These are phyloP conservation scores for Acronicta psi DNA, from an alignment of 2,888 invertebrate genomes.

Conservation along the genomic window DNA sequence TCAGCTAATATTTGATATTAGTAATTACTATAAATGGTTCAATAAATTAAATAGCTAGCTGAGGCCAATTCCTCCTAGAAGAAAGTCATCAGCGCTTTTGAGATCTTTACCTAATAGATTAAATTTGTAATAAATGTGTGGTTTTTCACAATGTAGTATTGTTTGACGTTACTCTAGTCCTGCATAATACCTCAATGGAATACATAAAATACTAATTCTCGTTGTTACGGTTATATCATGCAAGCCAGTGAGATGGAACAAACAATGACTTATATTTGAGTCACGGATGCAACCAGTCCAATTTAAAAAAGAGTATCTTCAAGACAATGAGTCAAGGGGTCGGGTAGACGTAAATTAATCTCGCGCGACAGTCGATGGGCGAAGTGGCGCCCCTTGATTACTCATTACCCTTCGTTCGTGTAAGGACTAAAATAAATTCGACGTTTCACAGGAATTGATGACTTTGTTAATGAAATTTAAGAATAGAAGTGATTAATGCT, in stretches of 20 bases:
- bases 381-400: conserved; percentile 64
- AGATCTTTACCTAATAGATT: too few relatives aligned
- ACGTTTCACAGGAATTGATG: conserved; percentile 22
- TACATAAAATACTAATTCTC: conserved; percentile 26
- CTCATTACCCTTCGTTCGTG: conserved; percentile 58
- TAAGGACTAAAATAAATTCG: conserved; percentile 4
- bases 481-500: conserved; percentile 7
- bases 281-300: conserved; percentile 59
- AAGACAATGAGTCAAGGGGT: conserved; percentile 69
- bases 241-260: conserved; percentile 33
- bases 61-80: too few relatives aligned
- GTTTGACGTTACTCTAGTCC: neutral
- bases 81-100: too few relatives aligned
- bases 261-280: conserved; percentile 59
- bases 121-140: too few relatives aligned
- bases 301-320: conserved; percentile 65
- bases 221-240: conserved; percentile 28
- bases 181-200: neutral
- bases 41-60: too few relatives aligned
- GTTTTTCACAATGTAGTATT: too few relatives aligned
- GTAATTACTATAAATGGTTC: too few relatives aligned
- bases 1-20: too few relatives aligned
- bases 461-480: conserved; percentile 9
- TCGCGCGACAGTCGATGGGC: conserved; percentile 59
- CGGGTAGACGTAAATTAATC: conserved; percentile 67